Evolutionary conservation across 2,797 vertebrate genomes (phyloP).

Genomic region (Kryptopterus vitreolus): DNA sequence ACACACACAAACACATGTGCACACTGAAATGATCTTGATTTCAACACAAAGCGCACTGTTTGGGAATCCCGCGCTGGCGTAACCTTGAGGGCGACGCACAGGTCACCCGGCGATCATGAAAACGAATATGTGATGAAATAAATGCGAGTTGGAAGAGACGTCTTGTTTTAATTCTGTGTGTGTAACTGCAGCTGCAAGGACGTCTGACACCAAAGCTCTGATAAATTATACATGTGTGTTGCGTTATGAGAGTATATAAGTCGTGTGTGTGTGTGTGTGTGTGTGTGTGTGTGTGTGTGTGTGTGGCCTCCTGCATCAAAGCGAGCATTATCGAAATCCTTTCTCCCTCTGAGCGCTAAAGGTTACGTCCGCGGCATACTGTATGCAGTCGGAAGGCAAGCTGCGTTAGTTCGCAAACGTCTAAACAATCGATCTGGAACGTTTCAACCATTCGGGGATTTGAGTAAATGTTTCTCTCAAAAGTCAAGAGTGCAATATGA

Average conservation of each 20-base stretch:
- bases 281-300: background rate
- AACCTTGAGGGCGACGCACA: too few relatives aligned
- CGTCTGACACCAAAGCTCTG: background rate
- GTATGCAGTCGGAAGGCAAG: background rate
- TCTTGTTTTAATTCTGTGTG: background rate
- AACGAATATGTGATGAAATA: background rate
- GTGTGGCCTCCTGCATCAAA: constrained; percentile 1
- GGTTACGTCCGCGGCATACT: background rate
- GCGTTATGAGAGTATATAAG: constrained; percentile 24
- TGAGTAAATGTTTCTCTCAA: constrained; percentile 20
- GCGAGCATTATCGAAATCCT: constrained; percentile 10
- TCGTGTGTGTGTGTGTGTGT: background rate
- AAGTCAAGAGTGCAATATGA: too few relatives aligned
- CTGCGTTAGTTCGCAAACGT: background rate
- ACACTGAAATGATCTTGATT: too few relatives aligned
- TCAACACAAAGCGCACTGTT: too few relatives aligned
- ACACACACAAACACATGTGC: too few relatives aligned
- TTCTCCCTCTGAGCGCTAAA: background rate
- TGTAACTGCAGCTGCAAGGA: constrained; percentile 1
- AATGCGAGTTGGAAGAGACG: background rate
- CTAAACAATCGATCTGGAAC: background rate
- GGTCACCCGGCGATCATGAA: too few relatives aligned
- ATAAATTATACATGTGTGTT: constrained; percentile 21
- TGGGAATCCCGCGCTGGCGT: too few relatives aligned
- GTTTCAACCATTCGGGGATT: constrained; percentile 22